Evolutionary conservation across 2,113 vertebrate genomes (phyloP).

Genomic region (Choloepus hoffmanni): DNA sequence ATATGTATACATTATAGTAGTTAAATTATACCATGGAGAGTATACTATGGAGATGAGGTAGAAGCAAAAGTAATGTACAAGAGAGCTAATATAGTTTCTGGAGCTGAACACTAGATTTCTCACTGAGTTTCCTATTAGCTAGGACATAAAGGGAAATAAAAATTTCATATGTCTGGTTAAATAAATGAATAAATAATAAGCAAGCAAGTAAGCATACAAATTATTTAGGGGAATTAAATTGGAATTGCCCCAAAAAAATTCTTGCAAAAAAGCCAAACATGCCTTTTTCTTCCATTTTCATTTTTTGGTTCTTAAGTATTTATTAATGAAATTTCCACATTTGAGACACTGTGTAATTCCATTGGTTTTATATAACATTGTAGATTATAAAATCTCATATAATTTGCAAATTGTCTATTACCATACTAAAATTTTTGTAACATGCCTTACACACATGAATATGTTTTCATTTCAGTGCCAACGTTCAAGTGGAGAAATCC

Average conservation of each 20-base stretch:
- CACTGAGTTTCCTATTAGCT: background rate
- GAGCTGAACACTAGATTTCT: background rate
- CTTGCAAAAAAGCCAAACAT: background rate
- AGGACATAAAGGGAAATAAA: background rate
- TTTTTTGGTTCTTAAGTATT: conserved; percentile 10
- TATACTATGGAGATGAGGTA: background rate
- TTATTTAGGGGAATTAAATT: conserved; percentile 32
- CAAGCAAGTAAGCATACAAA: background rate
- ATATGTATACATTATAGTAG: background rate
- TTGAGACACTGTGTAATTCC: background rate
- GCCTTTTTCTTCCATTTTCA: background rate
- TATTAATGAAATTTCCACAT: background rate
- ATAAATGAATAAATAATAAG: background rate
- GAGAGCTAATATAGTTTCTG: background rate
- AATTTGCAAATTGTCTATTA: background rate
- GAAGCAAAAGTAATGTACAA: background rate
- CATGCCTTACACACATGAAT: background rate
- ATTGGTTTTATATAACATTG: background rate
- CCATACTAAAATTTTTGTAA: background rate
- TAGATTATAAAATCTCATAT: background rate
- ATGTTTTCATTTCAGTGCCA: conserved; percentile 32
- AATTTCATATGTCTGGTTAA: background rate
- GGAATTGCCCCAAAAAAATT: background rate
- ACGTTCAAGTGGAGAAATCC: background rate
- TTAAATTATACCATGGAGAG: background rate